Conservation (phyloP, 2,113 vertebrate genomes). For the Chlorocebus sabaeus region DNA sequence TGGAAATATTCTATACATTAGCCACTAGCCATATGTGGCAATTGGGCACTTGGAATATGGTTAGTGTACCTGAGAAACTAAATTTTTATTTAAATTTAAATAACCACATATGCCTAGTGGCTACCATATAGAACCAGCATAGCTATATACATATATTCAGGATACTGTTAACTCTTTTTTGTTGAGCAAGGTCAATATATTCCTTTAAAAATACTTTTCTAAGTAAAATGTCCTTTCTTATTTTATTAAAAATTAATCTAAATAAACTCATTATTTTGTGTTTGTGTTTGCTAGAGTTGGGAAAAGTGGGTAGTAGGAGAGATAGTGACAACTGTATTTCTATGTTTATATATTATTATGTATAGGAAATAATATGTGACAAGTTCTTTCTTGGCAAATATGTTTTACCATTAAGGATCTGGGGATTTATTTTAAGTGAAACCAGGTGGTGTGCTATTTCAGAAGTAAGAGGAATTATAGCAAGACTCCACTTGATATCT, state of each 20-base stretch:
- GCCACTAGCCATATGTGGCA: background rate
- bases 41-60: background rate
- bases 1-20: background rate
- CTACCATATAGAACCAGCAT: background rate
- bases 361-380: background rate
- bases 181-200: background rate
- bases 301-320: background rate
- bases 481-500: background rate
- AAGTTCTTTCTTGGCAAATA: background rate
- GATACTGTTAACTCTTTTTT: background rate
- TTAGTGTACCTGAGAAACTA: background rate
- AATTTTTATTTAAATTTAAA: constrained; percentile 20
- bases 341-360: background rate
- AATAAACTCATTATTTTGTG: background rate
- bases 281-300: background rate
- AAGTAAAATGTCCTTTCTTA: background rate
- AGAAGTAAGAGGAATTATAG: background rate
- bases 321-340: background rate
- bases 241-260: background rate
- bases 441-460: background rate
- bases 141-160: background rate
- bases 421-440: background rate
- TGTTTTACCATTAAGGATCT: background rate
- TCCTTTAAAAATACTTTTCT: background rate
- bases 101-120: background rate